phyloP scores from a whole-genome alignment of 2,888 invertebrate species.

The Zootermopsis nevadensis region DNA sequence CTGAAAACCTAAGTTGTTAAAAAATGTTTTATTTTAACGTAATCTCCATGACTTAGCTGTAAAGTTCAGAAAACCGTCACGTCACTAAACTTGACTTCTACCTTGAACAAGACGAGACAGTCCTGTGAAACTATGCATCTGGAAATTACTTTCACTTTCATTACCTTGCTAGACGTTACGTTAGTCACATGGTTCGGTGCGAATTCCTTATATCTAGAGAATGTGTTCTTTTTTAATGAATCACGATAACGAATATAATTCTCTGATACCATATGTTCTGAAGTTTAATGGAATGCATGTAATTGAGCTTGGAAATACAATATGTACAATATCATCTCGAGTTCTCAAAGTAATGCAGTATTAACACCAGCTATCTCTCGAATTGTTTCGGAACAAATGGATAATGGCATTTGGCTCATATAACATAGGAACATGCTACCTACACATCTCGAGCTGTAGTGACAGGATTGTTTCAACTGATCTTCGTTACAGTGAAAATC shows the following conservation, averaged over 20 bases:
- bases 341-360: not conserved
- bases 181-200: not conserved
- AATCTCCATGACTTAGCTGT: too few species aligned
- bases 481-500: too few species aligned
- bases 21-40: too few species aligned
- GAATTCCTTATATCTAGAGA: not conserved
- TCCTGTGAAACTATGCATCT: too few species aligned
- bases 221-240: not conserved
- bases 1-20: too few species aligned
- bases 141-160: not conserved
- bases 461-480: too few species aligned
- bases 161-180: not conserved
- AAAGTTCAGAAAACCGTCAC: too few species aligned
- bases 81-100: too few species aligned
- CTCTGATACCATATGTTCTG: not conserved
- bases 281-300: slow-evolving; percentile 5
- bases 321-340: not conserved
- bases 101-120: too few species aligned
- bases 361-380: not conserved
- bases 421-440: not conserved
- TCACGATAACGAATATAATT: not conserved
- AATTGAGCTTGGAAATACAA: not conserved
- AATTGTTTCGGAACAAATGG: not conserved
- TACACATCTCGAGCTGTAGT: too few species aligned
- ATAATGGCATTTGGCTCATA: not conserved